Conservation (phyloP, 2,113 vertebrate genomes). For the Sinocyclocheilus anophthalmus region DNA sequence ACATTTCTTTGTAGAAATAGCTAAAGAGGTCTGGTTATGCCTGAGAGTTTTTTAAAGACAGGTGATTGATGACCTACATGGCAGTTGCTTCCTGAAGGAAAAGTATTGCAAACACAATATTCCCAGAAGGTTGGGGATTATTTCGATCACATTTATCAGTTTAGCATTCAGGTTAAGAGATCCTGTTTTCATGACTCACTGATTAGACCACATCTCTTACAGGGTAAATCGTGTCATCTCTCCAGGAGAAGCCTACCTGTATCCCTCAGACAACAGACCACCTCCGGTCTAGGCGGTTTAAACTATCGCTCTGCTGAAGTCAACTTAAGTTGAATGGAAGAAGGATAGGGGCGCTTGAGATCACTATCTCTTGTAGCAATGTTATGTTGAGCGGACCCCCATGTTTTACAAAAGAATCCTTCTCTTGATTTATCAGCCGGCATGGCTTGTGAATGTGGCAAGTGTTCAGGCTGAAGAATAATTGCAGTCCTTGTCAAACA, state of each 20-base stretch:
- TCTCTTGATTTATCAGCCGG: conserved; percentile 56
- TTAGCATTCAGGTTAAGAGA: background rate
- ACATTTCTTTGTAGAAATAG: conserved; percentile 6
- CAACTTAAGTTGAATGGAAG: conserved; percentile 49
- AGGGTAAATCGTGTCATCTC: conserved; percentile 39
- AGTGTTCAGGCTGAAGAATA: conserved; percentile 58
- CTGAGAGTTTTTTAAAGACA: conserved; percentile 26
- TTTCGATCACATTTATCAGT: background rate
- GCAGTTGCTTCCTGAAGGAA: background rate
- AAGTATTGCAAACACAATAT: background rate
- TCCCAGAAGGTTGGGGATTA: background rate
- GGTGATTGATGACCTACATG: background rate
- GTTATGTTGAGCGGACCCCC: conserved; percentile 64
- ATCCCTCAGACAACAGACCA: conserved; percentile 41
- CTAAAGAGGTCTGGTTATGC: conserved; percentile 25
- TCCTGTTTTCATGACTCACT: background rate
- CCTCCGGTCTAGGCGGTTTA: conserved; percentile 39
- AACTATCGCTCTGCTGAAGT: conserved; percentile 53
- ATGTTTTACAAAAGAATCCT: conserved; percentile 56
- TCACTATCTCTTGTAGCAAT: conserved; percentile 62
- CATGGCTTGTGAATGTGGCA: conserved; percentile 54
- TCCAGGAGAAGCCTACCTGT: conserved; percentile 35
- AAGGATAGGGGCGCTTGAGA: conserved; percentile 60
- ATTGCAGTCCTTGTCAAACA: conserved; percentile 51
- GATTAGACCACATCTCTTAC: conserved; percentile 38